Evolutionary conservation across 2,888 invertebrate species (phyloP).

Genomic region (Cantharis flavilabris): DNA sequence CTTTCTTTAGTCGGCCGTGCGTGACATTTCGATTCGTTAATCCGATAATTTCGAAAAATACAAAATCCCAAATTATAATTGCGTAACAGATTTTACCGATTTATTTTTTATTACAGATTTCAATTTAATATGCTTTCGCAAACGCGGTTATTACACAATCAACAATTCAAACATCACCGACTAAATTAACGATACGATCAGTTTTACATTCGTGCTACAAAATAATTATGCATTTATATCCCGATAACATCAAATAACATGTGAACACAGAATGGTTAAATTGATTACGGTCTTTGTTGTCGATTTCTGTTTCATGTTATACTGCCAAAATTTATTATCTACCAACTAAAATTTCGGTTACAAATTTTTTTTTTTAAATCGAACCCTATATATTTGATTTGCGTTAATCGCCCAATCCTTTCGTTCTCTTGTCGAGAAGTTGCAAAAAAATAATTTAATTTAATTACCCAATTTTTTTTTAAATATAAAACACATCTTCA

Average conservation of each 20-base stretch:
- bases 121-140: conserved; percentile 6
- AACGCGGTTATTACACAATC: conserved; percentile 12
- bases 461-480: no score
- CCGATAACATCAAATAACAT: conserved; percentile 48
- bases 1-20: neutral
- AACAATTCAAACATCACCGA: conserved; percentile 21
- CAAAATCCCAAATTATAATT: neutral
- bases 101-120: conserved; percentile 3
- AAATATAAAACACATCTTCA: neutral
- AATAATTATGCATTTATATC: conserved; percentile 28
- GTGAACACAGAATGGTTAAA: conserved; percentile 46
- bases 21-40: neutral
- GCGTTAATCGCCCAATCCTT: neutral
- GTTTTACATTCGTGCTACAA: conserved; percentile 18
- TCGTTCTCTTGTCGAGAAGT: no score
- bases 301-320: conserved; percentile 47
- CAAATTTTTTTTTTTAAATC: neutral
- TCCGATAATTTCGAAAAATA: neutral
- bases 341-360: conserved; percentile 31
- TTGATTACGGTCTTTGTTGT: conserved; percentile 51
- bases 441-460: no score
- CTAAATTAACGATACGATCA: conserved; percentile 24
- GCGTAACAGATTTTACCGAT: conserved; percentile 1
- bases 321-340: conserved; percentile 38
- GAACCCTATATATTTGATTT: neutral